Base-by-base conservation (phyloP, 1,140 invertebrate species). In the Aricia agestis region DNA sequence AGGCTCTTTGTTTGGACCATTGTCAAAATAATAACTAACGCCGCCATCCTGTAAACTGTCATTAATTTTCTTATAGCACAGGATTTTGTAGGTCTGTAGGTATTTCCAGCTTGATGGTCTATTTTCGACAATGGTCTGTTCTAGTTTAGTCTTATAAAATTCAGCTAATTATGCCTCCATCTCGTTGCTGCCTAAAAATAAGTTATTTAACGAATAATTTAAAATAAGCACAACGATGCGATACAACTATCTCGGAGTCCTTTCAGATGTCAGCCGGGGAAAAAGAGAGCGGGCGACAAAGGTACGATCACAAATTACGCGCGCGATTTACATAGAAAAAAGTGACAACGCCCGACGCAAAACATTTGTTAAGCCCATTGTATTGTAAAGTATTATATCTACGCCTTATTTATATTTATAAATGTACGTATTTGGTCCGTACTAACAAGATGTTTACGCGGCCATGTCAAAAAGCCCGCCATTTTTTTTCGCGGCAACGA, bases 321-420 rank as follows among this genome's bases (percentile, higher is more conserved):
- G 69, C 63, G 68, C 75, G 72, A 82, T 83, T 84, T 85, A 85
- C 82, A 85, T 85, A 85, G 81, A 85, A 82, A 63, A 82, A 83
- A 83, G 79, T 85, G 79, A 82, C 82, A 82, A 78, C 75, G 63
- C 67, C 74, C 78, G 78, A 80, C 74, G 73, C 76, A 75, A 75
- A 81, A 85, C 83, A 85, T 85, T 85, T 85, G 82, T 85, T 82
- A 80, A 74, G 17, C 65, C 82, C 81, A 85, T 83, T 85, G 83
- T 85, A 77, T 83, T 80, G 77, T 75, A 76, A 79, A 82, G 78
- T 80, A 81, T 81, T 83, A 82, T 80, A 78, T 79, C 79, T 67
- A 68, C 67, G 75, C 70, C 77, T 80, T 81, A 82, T 80, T 82
- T 82, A 81, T 83, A 85, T 83, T 82, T 85, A 84, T 84, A 84